These are phyloP conservation scores for Andrena bicolor DNA, from an alignment of 2,888 invertebrate species.

Conservation along the genomic window DNA sequence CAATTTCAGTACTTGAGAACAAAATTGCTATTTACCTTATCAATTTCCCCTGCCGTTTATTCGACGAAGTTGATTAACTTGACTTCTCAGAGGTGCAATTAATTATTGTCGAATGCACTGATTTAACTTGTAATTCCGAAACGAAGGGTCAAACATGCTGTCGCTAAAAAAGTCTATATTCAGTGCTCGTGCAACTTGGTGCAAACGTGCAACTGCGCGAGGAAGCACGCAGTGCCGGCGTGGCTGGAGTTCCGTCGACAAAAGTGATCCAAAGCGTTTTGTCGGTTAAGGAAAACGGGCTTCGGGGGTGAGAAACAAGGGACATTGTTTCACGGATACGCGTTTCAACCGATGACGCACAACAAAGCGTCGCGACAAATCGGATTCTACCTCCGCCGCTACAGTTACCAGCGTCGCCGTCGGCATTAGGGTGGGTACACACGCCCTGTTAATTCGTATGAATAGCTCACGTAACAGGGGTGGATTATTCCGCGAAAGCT, in stretches of 20 bases:
- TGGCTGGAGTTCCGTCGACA: slow-evolving; percentile 1
- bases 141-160: no score
- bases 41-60: no score
- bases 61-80: no score
- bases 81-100: no score
- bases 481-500: not conserved
- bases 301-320: slow-evolving; percentile 3
- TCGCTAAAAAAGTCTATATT: no score
- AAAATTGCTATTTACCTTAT: no score
- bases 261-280: slow-evolving; percentile 21
- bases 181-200: not conserved
- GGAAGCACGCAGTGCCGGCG: slow-evolving; percentile 3
- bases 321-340: slow-evolving; percentile 34
- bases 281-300: slow-evolving; percentile 15
- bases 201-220: not conserved
- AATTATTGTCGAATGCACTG: no score
- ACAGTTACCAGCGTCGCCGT: not conserved
- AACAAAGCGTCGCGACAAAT: slow-evolving; percentile 44
- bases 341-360: slow-evolving; percentile 13
- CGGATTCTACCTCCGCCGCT: slow-evolving; percentile 17
- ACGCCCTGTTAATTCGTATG: not conserved
- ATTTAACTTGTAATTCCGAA: no score
- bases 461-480: not conserved
- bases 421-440: slow-evolving; percentile 6
- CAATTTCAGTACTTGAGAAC: no score